Percentiles rank a stretch among this genome's conserved stretches.
These are phyloP conservation scores for Philhelius pedissequus DNA, from an alignment of 2,888 invertebrate species.

Conservation along the genomic window DNA sequence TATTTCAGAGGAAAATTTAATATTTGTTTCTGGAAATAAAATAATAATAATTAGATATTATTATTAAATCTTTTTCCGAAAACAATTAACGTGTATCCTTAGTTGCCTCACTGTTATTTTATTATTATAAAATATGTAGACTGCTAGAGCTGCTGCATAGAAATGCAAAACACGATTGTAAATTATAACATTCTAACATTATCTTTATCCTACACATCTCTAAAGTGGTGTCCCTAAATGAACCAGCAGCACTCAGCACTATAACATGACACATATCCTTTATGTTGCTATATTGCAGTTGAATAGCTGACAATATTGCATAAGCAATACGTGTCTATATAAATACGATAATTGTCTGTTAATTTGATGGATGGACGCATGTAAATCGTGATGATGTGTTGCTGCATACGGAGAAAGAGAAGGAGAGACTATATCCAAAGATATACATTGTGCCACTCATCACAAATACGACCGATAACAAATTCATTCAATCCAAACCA, in stretches of 20 bases:
- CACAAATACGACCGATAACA: slow-evolving; percentile 32
- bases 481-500: slow-evolving; percentile 16
- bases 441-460: background rate
- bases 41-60: slow-evolving; percentile 28
- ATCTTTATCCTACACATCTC: slow-evolving; percentile 42
- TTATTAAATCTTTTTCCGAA: background rate
- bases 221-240: background rate
- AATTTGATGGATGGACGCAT: slow-evolving; percentile 70
- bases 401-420: background rate
- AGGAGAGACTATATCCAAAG: background rate
- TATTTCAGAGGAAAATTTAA: background rate
- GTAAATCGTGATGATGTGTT: slow-evolving; percentile 61
- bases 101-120: background rate
- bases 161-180: slow-evolving; percentile 18
- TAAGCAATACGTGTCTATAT: slow-evolving; percentile 64
- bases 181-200: slow-evolving; percentile 44
- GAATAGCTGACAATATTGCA: slow-evolving; percentile 52
- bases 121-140: background rate
- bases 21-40: slow-evolving; percentile 58
- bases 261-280: background rate
- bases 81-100: background rate
- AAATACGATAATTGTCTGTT: slow-evolving; percentile 71
- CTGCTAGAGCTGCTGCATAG: no score
- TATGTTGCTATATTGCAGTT: slow-evolving; percentile 27
- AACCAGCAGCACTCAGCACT: background rate